Evolutionary conservation across 2,888 invertebrate species (phyloP), one percentile per base, ranked within the genome.

Genomic region (Acholoe squamosa): DNA sequence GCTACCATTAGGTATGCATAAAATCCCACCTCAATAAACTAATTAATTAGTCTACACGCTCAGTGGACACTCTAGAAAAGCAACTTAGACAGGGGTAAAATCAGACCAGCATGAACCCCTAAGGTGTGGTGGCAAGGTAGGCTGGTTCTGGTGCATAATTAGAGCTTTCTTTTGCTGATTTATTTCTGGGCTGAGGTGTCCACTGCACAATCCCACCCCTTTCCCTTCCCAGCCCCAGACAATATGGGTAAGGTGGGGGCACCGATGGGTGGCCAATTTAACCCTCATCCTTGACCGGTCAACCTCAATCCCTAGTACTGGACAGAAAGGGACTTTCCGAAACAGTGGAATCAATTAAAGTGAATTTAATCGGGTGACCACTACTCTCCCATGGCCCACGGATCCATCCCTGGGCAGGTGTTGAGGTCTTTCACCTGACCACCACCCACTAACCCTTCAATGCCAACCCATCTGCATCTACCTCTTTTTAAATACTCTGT

Each of bases 101-200:
- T 86, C 86, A 28, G 86, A 86, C 86, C 86, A 54, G 86, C 86
- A 86, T 86, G 80, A 43, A 10, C 86, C 86, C 86, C 86, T 28
- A 25, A 28, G 56, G 54, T 31, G 54, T 54, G 31, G 16, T 10
- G 16, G 31, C 31, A 14, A 12, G 86, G 31, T 1, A 31, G 54
- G 14, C 86, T 54, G 86, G 33, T 7, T 52, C 25, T 3, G 25
- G 25, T n/a, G 54, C 33, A 86, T 86, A 86, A 86, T 86, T 86
- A 86, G 86, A 54, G 86, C 86, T 56, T 86, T 86, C 86, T 86
- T 28, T 1, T 3, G 25, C 54, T 86, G 86, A 86, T 86, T 86
- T 86, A 86, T 86, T 86, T 43, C 54, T n/a, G 31, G 52, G 54
- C 22, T 52, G 54, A 54, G 54, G 86, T 86, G 56, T 54, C 52